These are phyloP conservation scores for Centropristis striata DNA, from an alignment of 2,113 vertebrate genomes.

Conservation along the genomic window DNA sequence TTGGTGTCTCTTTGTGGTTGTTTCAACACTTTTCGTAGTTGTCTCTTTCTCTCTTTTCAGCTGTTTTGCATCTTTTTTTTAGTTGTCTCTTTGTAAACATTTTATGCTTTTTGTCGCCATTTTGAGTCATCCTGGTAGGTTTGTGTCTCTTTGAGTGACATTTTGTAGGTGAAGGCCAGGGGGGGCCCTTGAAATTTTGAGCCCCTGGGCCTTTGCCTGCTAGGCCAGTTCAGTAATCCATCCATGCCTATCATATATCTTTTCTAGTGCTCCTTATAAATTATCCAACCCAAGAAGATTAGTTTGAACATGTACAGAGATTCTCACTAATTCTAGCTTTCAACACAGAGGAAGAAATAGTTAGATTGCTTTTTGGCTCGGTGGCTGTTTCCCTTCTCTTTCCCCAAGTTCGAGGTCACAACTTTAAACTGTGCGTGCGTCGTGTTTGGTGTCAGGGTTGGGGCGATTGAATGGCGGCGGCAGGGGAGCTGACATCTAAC, in stretches of 20 bases:
- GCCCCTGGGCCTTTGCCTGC: too few relatives aligned
- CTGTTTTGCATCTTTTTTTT: too few relatives aligned
- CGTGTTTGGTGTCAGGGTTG: constrained; percentile 69
- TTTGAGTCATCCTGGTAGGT: too few relatives aligned
- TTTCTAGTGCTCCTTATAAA: neutral
- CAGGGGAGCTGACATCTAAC: constrained; percentile 83
- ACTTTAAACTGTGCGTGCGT: constrained; percentile 68
- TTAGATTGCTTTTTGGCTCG: constrained; percentile 15
- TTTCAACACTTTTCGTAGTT: too few relatives aligned
- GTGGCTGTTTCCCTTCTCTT: constrained; percentile 45
- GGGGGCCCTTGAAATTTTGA: too few relatives aligned
- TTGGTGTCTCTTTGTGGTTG: too few relatives aligned
- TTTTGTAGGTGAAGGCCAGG: too few relatives aligned
- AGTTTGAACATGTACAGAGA: neutral
- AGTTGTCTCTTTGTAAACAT: too few relatives aligned
- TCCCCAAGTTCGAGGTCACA: constrained; percentile 74
- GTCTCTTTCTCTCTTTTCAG: too few relatives aligned
- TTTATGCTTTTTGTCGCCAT: too few relatives aligned
- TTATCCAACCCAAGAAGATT: neutral
- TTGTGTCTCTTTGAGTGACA: too few relatives aligned
- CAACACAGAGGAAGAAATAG: neutral
- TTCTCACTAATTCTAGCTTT: neutral
- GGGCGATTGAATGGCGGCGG: constrained; percentile 72
- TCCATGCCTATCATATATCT: neutral
- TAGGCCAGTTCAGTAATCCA: too few relatives aligned